Conservation (phyloP, 2,113 vertebrate genomes). For the Brachypteracias leptosomus region DNA sequence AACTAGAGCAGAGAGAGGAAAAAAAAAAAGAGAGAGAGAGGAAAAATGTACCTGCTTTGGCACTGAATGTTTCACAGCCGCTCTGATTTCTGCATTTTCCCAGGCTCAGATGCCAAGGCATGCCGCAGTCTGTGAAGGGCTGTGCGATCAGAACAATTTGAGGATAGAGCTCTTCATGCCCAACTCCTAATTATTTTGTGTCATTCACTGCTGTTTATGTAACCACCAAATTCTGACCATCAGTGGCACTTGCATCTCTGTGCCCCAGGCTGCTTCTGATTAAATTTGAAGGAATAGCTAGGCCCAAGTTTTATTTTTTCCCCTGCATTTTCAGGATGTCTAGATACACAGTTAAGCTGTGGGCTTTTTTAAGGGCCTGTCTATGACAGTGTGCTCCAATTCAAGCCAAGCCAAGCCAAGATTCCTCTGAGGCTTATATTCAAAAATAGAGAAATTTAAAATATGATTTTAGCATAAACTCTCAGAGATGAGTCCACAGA, state of each 20-base stretch:
- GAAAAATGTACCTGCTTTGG: neutral
- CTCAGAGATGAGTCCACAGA: neutral
- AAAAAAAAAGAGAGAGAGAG: neutral
- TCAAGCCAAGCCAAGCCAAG: slow-evolving; percentile 11
- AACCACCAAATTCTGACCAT: slow-evolving; percentile 18
- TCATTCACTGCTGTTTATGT: slow-evolving; percentile 14
- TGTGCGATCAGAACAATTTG: neutral
- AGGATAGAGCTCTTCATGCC: neutral
- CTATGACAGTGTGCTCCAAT: neutral
- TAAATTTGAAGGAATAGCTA: neutral
- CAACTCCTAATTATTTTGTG: neutral
- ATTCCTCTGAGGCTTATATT: neutral
- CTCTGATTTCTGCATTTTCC: neutral
- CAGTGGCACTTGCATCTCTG: neutral
- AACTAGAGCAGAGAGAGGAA: neutral
- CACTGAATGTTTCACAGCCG: neutral
- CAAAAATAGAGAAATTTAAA: neutral
- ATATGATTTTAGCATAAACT: neutral
- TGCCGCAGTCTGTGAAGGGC: neutral
- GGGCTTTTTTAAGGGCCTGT: neutral
- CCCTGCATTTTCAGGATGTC: neutral
- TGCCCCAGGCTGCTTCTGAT: neutral
- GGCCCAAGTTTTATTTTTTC: neutral
- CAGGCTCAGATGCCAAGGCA: neutral
- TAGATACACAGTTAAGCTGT: neutral